Percentiles rank a stretch among this genome's conserved stretches.
These are phyloP conservation scores for Halictus ligatus DNA, from an alignment of 2,888 invertebrate species.

Conservation along the genomic window DNA sequence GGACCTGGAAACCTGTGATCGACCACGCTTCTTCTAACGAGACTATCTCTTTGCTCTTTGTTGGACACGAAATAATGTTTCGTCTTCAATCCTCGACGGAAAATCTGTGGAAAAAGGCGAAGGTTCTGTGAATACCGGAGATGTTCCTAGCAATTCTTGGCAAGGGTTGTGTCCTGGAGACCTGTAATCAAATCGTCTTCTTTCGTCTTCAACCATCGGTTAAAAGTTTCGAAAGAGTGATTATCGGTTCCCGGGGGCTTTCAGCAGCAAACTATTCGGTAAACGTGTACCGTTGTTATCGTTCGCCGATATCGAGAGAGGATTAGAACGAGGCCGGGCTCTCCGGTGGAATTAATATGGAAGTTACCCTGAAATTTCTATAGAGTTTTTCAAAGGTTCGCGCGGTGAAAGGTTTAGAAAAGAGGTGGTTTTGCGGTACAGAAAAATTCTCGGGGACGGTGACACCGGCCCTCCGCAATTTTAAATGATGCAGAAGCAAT, in stretches of 20 bases:
- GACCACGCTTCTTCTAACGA: neutral
- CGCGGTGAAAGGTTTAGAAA: constrained; percentile 29
- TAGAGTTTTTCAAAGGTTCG: constrained; percentile 6
- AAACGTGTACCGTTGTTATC: neutral
- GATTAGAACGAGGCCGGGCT: neutral
- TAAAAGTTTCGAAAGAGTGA: neutral
- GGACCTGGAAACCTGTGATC: neutral
- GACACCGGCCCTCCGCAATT: constrained; percentile 40
- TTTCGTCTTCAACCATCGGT: neutral
- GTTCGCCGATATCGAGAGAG: neutral
- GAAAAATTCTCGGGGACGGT: constrained; percentile 11
- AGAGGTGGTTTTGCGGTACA: neutral
- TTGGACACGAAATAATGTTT: neutral
- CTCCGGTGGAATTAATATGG: constrained; percentile 1
- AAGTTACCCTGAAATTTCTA: neutral
- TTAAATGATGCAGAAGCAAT: constrained; percentile 77
- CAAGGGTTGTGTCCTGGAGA: too few relatives aligned
- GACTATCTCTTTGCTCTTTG: neutral
- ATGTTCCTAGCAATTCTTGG: too few relatives aligned
- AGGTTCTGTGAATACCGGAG: neutral
- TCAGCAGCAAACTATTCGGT: neutral
- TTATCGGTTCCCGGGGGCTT: neutral
- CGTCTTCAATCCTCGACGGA: neutral
- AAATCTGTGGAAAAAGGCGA: neutral
- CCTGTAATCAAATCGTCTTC: neutral